A percentile compares a stretch with the other conserved stretches of the same genome.
phyloP scores from a whole-genome alignment of 1,140 invertebrate species.

The Aphelinus certus region DNA sequence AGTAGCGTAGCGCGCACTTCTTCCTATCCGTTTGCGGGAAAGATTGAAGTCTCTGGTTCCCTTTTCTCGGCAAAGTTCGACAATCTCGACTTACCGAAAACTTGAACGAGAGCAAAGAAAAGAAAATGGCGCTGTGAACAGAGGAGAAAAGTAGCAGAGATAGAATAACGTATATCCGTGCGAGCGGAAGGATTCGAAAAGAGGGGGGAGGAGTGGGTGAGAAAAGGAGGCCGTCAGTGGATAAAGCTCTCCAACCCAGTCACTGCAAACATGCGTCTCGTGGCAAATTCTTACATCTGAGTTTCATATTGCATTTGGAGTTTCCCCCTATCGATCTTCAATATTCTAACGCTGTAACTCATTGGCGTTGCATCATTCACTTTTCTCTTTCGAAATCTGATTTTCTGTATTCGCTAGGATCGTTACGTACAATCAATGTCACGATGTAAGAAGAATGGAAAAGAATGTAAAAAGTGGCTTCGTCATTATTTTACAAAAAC shows the following conservation, averaged over 20 bases:
- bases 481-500: no score
- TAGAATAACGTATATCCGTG: constrained; percentile 14
- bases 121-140: constrained; percentile 1
- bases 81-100: constrained; percentile 40
- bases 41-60: constrained; percentile 7
- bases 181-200: neutral
- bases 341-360: neutral
- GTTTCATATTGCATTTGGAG: constrained; percentile 12
- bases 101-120: constrained; percentile 23
- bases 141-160: constrained; percentile 17
- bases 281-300: constrained; percentile 17
- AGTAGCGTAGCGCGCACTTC: neutral
- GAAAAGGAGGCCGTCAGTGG: constrained; percentile 33
- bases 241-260: constrained; percentile 39
- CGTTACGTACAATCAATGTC: no score
- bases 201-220: neutral
- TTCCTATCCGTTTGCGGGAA: neutral
- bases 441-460: no score
- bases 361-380: no score
- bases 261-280: constrained; percentile 31
- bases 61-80: constrained; percentile 30
- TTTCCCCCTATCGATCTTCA: constrained; percentile 13
- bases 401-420: no score
- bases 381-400: no score
- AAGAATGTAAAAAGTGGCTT: no score